A percentile compares a stretch with the other conserved stretches of the same genome.
Evolutionary conservation across 2,888 invertebrate genomes (phyloP).

Genomic region (Hylaea fasciaria): DNA sequence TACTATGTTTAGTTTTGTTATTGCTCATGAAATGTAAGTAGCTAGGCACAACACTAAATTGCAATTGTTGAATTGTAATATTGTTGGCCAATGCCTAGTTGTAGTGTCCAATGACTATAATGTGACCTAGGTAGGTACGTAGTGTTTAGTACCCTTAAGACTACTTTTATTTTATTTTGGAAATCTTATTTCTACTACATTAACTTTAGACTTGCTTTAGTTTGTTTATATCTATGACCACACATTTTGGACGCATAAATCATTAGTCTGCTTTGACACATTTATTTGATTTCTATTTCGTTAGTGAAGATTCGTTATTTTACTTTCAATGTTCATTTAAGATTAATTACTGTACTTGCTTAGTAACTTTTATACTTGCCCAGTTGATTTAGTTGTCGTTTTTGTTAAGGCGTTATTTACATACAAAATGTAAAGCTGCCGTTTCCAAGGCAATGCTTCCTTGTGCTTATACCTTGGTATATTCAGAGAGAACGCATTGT

Average conservation of each 20-base stretch:
- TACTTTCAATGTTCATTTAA: neutral
- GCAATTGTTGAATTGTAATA: constrained; percentile 23
- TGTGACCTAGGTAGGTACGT: constrained; percentile 10
- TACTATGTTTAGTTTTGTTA: constrained; percentile 25
- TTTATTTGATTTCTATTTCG: neutral
- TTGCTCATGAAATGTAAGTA: constrained; percentile 10
- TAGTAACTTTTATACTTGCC: too few relatives aligned
- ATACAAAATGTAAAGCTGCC: constrained; percentile 68
- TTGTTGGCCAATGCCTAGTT: constrained; percentile 12
- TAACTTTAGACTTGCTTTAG: neutral
- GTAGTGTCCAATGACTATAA: neutral
- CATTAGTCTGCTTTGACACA: constrained; percentile 28
- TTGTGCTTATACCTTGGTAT: constrained; percentile 77
- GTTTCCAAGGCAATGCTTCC: constrained; percentile 66
- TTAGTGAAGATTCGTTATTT: constrained; percentile 6
- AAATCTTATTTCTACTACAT: constrained; percentile 1
- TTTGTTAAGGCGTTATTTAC: constrained; percentile 60
- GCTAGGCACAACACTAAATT: constrained; percentile 1
- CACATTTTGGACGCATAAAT: constrained; percentile 22
- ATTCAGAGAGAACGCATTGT: constrained; percentile 76
- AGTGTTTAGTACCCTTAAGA: neutral
- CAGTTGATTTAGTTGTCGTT: neutral
- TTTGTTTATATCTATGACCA: constrained; percentile 28
- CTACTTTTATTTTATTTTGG: constrained; percentile 9
- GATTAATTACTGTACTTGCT: too few relatives aligned